These are phyloP conservation scores for Notospermus geniculatus DNA, from an alignment of 1,140 invertebrate genomes.

Conservation along the genomic window DNA sequence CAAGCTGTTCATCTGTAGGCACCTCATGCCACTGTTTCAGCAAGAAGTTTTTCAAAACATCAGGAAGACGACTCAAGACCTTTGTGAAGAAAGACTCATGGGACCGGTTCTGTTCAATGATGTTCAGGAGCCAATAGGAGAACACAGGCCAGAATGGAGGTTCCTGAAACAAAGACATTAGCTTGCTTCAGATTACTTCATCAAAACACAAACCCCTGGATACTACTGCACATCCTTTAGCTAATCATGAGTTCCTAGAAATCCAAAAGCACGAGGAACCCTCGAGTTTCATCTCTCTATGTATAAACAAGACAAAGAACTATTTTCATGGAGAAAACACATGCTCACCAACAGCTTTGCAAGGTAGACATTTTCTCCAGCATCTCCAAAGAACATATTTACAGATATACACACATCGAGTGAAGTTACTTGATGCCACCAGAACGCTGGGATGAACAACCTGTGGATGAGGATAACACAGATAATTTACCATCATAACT, in stretches of 20 bases:
- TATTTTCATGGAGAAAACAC: background rate
- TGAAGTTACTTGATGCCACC: constrained; percentile 33
- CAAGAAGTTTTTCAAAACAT: constrained; percentile 24
- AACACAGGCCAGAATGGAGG: constrained; percentile 22
- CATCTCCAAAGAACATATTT: constrained; percentile 32
- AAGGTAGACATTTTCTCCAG: constrained; percentile 25
- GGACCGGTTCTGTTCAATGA: constrained; percentile 27
- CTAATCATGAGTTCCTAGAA: background rate
- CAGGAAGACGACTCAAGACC: constrained; percentile 23
- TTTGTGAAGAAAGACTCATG: constrained; percentile 22
- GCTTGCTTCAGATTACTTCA: background rate
- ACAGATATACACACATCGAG: constrained; percentile 27
- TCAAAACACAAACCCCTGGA: background rate
- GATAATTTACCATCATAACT: background rate
- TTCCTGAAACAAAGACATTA: constrained; percentile 13
- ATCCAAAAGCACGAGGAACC: background rate
- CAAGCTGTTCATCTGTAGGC: constrained; percentile 17
- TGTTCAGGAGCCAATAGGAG: constrained; percentile 30
- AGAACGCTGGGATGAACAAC: constrained; percentile 32
- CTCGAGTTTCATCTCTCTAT: background rate
- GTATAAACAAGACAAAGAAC: background rate
- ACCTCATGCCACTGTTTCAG: constrained; percentile 32
- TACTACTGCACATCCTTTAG: background rate
- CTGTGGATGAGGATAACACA: constrained; percentile 7
- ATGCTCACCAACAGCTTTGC: constrained; percentile 22